Evolutionary conservation across 2,113 vertebrate genomes (phyloP).

Genomic region (Ochotona princeps): DNA sequence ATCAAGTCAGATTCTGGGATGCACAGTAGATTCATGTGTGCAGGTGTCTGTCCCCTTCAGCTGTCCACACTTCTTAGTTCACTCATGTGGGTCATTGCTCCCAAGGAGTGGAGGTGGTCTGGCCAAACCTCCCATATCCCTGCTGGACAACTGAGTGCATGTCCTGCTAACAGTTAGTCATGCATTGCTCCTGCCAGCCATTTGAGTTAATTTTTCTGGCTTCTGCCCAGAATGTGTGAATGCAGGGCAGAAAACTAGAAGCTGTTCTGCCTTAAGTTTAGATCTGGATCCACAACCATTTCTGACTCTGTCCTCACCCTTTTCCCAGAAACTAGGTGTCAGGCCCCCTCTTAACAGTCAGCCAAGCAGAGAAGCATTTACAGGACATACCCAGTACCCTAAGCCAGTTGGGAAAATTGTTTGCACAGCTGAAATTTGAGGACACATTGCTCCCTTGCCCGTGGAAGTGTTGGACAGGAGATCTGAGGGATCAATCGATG

Average conservation of each 20-base stretch:
- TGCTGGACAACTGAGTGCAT: neutral
- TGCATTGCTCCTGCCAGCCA: neutral
- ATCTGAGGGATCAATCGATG: neutral
- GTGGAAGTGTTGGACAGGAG: neutral
- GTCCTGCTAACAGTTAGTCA: neutral
- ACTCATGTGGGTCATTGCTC: neutral
- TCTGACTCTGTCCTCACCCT: neutral
- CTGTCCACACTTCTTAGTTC: neutral
- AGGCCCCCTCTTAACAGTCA: neutral
- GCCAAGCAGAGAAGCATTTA: neutral
- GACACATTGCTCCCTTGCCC: neutral
- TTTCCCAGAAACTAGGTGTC: slow-evolving; percentile 34
- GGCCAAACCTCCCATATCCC: neutral
- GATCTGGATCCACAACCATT: neutral
- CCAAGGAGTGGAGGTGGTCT: neutral
- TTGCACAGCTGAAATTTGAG: slow-evolving; percentile 55
- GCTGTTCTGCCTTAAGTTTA: neutral
- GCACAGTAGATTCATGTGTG: neutral
- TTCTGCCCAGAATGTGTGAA: slow-evolving; percentile 9
- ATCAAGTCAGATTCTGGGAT: neutral
- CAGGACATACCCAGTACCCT: neutral
- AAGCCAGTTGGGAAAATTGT: neutral
- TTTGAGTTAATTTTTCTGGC: slow-evolving; percentile 46
- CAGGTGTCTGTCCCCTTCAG: neutral
- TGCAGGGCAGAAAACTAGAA: slow-evolving; percentile 18